phyloP scores from a whole-genome alignment of 2,888 invertebrate species.

The Schizaphis graminum region DNA sequence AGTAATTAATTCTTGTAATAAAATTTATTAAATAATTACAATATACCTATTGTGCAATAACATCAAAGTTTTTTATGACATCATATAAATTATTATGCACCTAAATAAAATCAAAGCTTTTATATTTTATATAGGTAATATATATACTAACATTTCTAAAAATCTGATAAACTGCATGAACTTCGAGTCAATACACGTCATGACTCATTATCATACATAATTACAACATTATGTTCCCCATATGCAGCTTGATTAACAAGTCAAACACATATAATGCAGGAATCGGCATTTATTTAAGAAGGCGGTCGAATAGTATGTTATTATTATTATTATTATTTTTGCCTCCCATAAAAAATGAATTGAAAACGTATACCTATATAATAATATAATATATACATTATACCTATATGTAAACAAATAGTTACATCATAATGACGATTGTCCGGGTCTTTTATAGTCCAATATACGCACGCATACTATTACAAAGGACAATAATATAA shows the following conservation, averaged over 20 bases:
- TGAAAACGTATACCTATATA: slow-evolving; percentile 16
- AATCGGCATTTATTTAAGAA: slow-evolving; percentile 25
- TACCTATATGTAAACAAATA: neutral
- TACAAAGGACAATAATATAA: slow-evolving; percentile 55
- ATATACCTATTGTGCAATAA: neutral
- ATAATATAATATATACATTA: neutral
- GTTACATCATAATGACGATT: slow-evolving; percentile 59
- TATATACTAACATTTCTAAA: neutral
- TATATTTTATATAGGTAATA: neutral
- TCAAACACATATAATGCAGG: slow-evolving; percentile 29
- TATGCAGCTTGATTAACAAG: slow-evolving; percentile 45
- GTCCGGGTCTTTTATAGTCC: slow-evolving; percentile 65
- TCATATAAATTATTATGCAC: neutral
- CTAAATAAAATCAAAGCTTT: neutral
- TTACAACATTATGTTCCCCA: slow-evolving; percentile 33
- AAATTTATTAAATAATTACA: neutral
- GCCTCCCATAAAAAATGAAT: slow-evolving; percentile 39
- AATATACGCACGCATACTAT: slow-evolving; percentile 55
- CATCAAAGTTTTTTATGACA: neutral
- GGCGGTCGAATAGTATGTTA: slow-evolving; percentile 13
- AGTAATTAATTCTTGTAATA: neutral
- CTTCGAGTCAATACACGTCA: neutral
- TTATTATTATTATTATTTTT: slow-evolving; percentile 56
- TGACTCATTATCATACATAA: slow-evolving; percentile 41
- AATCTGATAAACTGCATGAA: neutral